Evolutionary conservation across 2,888 invertebrate species (phyloP), one percentile per base, ranked within the genome.

Genomic region (Dioctria rufipes): DNA sequence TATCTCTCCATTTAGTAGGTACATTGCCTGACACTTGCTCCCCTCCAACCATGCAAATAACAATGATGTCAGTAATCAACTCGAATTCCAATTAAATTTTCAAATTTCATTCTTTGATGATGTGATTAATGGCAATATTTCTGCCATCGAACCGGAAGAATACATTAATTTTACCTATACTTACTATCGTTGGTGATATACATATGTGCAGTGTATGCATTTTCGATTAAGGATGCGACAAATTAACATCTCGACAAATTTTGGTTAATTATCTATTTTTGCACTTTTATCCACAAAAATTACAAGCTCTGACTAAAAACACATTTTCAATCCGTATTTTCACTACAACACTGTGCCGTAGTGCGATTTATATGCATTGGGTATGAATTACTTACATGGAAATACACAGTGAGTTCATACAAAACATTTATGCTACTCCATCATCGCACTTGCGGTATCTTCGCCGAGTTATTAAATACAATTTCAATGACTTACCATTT

Each of bases 401-500:
- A 25, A 25, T 25, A 25, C 2, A 25, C 25, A 25, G 25, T 25
- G 25, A 25, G 25, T 25, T 25, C 25, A 25, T 25, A 25, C 25
- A 25, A n/a, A 25, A 25, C 25, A 25, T 25, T 25, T 25, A 25
- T 25, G 25, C 25, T 25, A 25, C 25, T 25, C n/a, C 54, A 11
- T 8, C 11, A 2, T 54, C 11, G 54, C 54, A n/a, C 54, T 54
- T 54, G 11, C 54, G 54, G 25, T 25, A 25, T 11, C 54, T 1
- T 8, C 11, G 54, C 11, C 54, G 6, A 8, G 54, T 8, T 54
- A 54, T 54, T 51, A 39, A 51, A 51, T 49, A 51, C 51, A 39
- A 49, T 69, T 39, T 51, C 69, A 69, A 51, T 69, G 69, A 69
- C 69, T 69, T 69, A 69, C 69, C 69, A 25, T 69, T 69, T 69